Base-by-base conservation (phyloP, 1,140 invertebrate genomes). In the Paraescarpia echinospica region DNA sequence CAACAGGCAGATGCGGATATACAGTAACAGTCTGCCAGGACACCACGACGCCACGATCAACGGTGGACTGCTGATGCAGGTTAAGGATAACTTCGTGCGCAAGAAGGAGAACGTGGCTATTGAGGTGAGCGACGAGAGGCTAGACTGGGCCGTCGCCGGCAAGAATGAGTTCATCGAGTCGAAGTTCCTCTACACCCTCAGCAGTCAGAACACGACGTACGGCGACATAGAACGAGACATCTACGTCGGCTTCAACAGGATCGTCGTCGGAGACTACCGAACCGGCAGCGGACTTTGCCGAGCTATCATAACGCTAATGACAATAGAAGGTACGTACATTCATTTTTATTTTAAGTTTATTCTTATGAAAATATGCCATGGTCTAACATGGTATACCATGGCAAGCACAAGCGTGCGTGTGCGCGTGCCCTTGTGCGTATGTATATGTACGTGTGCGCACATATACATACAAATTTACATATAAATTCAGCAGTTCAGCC, bases 191-290 rank as follows among this genome's bases (percentile, higher is more conserved):
- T 95, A 94, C 92, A 95, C 94, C 4, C 93, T 95, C 31, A 94
- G 93, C n/a, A 95, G 94, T 12, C 95, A 95, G 88, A 92, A 94
- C 35, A 92, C 95, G 0, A 48, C 93, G 33, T 94, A 94, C 90
- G 95, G 95, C 34, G 33, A 92, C 4, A 91, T 93, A 41, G 41
- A 90, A 33, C 59, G 89, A 31, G 88, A 91, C 35, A 92, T 96
- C 14, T 96, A 95, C 93, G 94, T 94, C 34, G 95, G 95, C 1
- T 95, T 96, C 92, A 96, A 96, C 93, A 93, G 95, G 77, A 95
- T 96, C 18, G 95, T 96, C 31, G 95, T 93, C 9, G 95, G 95
- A 34, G 93, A 93, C 93, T 95, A 94, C 91, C 93, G 95, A 89
- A 94, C 93, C 91, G 96, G 96, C 18, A 95, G 94, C 89, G 96